These are phyloP conservation scores for Lytechinus variegatus DNA, from an alignment of 35 echinoderm and acorn worm genomes.

Conservation along the genomic window DNA sequence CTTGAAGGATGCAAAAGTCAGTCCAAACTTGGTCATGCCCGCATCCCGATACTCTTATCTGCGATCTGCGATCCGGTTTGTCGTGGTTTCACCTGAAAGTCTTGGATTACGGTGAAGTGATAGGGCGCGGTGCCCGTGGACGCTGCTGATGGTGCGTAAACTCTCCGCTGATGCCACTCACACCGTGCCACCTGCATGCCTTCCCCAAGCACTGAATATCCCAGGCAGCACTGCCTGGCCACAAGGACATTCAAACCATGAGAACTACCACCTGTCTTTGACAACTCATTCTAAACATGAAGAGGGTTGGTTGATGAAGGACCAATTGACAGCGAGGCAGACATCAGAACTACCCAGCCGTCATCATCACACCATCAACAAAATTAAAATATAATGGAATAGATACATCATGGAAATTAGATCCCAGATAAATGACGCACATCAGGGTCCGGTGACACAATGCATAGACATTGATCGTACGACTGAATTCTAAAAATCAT, in stretches of 20 bases:
- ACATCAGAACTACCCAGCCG: neutral
- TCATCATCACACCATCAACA: neutral
- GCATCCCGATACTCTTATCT: neutral
- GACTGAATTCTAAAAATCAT: no score
- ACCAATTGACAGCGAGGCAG: neutral
- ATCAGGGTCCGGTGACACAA: neutral
- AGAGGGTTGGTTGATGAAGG: neutral
- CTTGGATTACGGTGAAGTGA: neutral
- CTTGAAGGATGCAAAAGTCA: neutral
- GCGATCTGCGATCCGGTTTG: neutral
- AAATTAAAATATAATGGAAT: neutral
- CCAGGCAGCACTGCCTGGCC: neutral
- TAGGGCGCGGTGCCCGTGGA: neutral
- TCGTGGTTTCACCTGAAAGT: neutral
- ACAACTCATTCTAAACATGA: neutral
- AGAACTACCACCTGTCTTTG: neutral
- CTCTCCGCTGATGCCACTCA: neutral
- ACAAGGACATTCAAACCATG: conserved; percentile 10
- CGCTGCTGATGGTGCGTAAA: neutral
- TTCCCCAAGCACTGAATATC: neutral
- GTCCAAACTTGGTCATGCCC: neutral
- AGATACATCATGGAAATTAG: neutral
- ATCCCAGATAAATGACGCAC: neutral
- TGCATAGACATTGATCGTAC: neutral
- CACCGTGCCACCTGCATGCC: neutral